Evolutionary conservation across 2,113 vertebrate genomes (phyloP).

Genomic region (Forbesichthys agassizii): DNA sequence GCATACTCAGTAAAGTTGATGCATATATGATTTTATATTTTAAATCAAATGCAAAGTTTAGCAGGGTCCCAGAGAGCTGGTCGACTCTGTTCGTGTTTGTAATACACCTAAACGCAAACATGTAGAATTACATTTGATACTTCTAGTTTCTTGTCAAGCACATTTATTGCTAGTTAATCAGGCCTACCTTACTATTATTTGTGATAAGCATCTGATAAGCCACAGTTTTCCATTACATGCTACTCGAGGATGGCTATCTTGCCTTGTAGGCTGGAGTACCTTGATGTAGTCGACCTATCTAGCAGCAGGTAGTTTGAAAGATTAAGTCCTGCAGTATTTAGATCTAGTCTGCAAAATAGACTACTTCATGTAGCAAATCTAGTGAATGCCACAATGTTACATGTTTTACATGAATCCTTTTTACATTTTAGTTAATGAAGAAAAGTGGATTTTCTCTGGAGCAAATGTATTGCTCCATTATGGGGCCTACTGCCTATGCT

Average conservation of each 20-base stretch:
- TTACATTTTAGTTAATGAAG: no score
- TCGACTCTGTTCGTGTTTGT: neutral
- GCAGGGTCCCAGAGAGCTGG: neutral
- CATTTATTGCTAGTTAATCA: slow-evolving; percentile 1
- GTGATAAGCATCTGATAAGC: slow-evolving; percentile 36
- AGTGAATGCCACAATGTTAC: no score
- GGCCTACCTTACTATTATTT: neutral
- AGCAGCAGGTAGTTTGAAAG: no score
- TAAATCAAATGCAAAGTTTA: neutral
- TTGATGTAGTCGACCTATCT: neutral
- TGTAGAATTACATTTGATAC: neutral
- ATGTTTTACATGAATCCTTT: no score
- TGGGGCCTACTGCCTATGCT: no score
- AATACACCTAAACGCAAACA: neutral
- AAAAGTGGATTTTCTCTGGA: no score
- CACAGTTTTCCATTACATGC: neutral
- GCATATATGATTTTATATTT: neutral
- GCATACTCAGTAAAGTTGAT: neutral
- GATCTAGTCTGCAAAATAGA: no score
- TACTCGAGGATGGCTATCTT: neutral
- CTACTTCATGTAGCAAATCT: no score
- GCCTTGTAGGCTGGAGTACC: neutral
- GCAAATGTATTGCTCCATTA: no score
- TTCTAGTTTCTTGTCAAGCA: neutral
- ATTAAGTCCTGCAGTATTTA: no score